Evolutionary conservation across 2,797 vertebrate species (phyloP), one percentile per base, ranked within the genome.

Genomic region (Macrochelys suwanniensis): DNA sequence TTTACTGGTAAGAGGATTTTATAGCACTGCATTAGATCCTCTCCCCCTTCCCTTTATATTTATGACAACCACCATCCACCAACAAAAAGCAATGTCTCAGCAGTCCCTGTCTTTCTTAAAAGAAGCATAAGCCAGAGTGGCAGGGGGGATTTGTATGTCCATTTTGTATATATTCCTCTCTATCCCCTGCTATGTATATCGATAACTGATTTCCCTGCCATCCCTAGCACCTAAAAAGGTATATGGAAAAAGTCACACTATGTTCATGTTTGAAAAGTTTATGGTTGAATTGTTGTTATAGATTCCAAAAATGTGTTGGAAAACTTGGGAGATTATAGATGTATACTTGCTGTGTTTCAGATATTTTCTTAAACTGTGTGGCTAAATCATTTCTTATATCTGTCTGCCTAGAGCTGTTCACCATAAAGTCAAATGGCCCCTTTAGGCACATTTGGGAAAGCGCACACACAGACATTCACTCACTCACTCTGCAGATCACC

Each of bases 51-150:
- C n/a, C n/a, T n/a, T n/a, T n/a, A n/a, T n/a, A n/a, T n/a, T n/a
- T n/a, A n/a, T n/a, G n/a, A 1, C 1, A 31, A 13, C 6, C 85
- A 2, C 53, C 15, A 26, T 21, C 17, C 53, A 0, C 28, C 26
- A 59, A 31, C 26, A 59, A 59, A 59, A 6, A 59, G 57, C 57
- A 5, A 59, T 59, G 26, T 59, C 57, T 59, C 26, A 28, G 57
- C 57, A 31, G 26, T 53, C 31, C 23, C 26, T 84, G 57, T 1
- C 6, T 33, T 9, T 9, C 6, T 54, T 28, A 23, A n/a, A 53
- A 10, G 42, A 92, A 80, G 0, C 1, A 2, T 1, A 16, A 54
- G 54, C 54, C 54, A 54, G 23, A 54, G 54, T 25, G 23, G 54
- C 33, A 51, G 7, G 9, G 8, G 19, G 31, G 53, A 49, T 4